phyloP scores from a whole-genome alignment of 1,140 invertebrate genomes.

The Dolichoris vasculosae region DNA sequence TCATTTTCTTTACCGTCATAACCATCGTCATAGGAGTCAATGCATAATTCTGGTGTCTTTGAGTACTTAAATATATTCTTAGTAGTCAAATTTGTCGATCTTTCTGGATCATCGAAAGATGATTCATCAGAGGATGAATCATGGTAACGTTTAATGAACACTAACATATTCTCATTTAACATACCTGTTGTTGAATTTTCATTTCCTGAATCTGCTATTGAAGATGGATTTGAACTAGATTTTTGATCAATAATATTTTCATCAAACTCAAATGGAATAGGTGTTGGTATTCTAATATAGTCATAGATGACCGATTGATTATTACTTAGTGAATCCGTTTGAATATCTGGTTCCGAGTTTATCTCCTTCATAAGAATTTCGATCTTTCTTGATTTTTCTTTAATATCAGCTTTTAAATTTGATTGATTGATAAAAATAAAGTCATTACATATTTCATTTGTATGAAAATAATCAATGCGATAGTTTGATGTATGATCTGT shows the following conservation, averaged over 20 bases:
- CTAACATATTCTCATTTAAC: conserved; percentile 53
- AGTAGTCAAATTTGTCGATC: not conserved
- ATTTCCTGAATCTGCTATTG: conserved; percentile 66
- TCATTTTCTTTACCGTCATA: conserved; percentile 7
- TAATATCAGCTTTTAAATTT: conserved; percentile 34
- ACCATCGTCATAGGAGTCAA: not conserved
- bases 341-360: conserved; percentile 29
- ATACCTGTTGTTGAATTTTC: conserved; percentile 56
- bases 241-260: conserved; percentile 59
- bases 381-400: conserved; percentile 48
- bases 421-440: conserved; percentile 39
- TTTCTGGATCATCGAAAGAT: conserved; percentile 57
- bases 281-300: conserved; percentile 66
- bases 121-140: conserved; percentile 60
- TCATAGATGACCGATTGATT: conserved; percentile 52
- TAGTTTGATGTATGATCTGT: conserved; percentile 61
- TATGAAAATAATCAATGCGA: conserved; percentile 38
- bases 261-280: conserved; percentile 60
- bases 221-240: conserved; percentile 61
- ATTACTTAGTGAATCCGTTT: conserved; percentile 41
- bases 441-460: conserved; percentile 2
- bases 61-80: conserved; percentile 53
- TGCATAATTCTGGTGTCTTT: conserved; percentile 52
- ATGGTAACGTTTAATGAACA: conserved; percentile 53
- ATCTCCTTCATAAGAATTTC: conserved; percentile 29